A percentile compares a stretch with the other conserved stretches of the same genome.
Evolutionary conservation across 2,888 invertebrate species (phyloP).

Genomic region (Callyntrura sp.): DNA sequence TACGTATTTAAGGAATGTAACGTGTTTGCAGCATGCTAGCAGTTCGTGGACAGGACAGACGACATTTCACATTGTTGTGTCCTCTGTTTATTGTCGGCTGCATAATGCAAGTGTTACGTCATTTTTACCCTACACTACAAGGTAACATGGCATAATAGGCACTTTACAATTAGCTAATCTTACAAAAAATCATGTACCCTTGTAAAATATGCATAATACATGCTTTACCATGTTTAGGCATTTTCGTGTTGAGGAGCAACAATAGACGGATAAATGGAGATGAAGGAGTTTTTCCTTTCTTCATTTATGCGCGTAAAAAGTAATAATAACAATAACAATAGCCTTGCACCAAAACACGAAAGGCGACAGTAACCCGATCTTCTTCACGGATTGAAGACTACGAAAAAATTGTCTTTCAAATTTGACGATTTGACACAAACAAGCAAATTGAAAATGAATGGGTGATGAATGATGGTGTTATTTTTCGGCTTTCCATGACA

Average conservation of each 20-base stretch:
- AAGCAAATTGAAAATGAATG: constrained; percentile 53
- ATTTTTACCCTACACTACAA: constrained; percentile 2
- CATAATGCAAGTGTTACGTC: neutral
- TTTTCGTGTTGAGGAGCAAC: constrained; percentile 54
- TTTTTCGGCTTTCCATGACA: constrained; percentile 60
- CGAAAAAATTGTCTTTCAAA: neutral
- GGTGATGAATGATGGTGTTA: constrained; percentile 46
- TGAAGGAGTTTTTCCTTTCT: neutral
- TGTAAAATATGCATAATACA: constrained; percentile 51
- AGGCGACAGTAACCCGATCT: constrained; percentile 23
- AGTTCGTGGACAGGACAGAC: neutral
- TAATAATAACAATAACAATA: constrained; percentile 23
- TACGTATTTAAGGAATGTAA: neutral
- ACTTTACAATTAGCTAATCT: constrained; percentile 47
- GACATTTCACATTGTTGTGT: neutral
- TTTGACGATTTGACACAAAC: constrained; percentile 30
- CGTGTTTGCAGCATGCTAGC: neutral
- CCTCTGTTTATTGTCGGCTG: neutral
- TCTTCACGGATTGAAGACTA: constrained; percentile 22
- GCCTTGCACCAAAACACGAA: constrained; percentile 65
- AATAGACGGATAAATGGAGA: constrained; percentile 12
- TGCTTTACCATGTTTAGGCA: constrained; percentile 58
- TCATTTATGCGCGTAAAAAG: neutral
- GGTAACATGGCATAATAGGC: constrained; percentile 27
- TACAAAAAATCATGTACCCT: constrained; percentile 42